Base-by-base conservation (phyloP, 1,140 invertebrate genomes). In the Paralvinella palmiformis region DNA sequence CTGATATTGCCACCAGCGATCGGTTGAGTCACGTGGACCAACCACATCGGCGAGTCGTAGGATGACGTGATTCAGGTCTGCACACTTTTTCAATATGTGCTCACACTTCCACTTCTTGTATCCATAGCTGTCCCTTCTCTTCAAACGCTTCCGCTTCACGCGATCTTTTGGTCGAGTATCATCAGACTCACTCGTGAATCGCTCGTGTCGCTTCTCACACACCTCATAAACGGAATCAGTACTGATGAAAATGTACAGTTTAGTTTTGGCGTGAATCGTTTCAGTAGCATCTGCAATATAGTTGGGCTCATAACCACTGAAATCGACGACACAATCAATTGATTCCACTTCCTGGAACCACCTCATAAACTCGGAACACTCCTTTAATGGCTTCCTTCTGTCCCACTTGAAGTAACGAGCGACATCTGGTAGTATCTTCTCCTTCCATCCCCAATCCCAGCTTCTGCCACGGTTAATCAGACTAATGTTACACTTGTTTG, bases 171-270 rank as follows among this genome's bases (percentile, higher is more conserved):
- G 81, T 67, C 82, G 52, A 0, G 78, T 69, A 0, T 79, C 75
- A 66, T 83, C 81, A 15, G 65, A 59, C 35, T 62, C 60, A 17
- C 66, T 53, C 4, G 70, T 60, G 17, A 56, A 68, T 22, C 67
- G 59, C 1, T 57, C 37, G 64, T 76, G 75, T 5, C 64, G 69
- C 62, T 77, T 78, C 2, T 69, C 65, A 62, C 78, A 79, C n/a
- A 84, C 82, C 60, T 83, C 82, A 61, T 83, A 84, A 0, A 84
- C 80, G 10, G 82, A 83, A 69, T 84, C 83, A 0, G 80, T 75
- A 63, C 81, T 83, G 27, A 84, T 82, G 65, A 77, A 82, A 20
- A 84, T 71, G 62, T 84, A 84, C 5, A 77, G 41, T 32, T 70
- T 69, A 27, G 74, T 65, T 62, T 75, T 76, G n/a, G 65, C 71